These are phyloP conservation scores for Heliconius hortense DNA, from an alignment of 2,888 invertebrate species.

Conservation along the genomic window DNA sequence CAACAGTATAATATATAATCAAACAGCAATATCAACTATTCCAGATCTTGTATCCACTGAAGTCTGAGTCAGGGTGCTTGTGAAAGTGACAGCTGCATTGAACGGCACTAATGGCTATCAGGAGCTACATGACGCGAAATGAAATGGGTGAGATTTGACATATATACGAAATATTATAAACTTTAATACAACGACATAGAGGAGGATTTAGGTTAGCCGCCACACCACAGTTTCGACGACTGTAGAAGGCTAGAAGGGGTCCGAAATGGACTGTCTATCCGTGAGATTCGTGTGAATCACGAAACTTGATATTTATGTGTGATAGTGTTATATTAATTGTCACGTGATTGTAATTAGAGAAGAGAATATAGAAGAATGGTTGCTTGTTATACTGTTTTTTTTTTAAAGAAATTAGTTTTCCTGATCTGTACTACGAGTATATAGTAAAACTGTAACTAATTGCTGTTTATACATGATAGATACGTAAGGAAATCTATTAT, in stretches of 20 bases:
- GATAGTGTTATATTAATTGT: conserved; percentile 20
- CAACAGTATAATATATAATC: conserved; percentile 1
- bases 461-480: no score
- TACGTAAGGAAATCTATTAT: no score
- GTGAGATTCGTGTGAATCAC: conserved; percentile 38
- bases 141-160: conserved; percentile 46
- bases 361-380: not conserved
- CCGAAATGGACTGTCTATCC: conserved; percentile 39
- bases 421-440: no score
- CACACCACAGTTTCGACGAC: conserved; percentile 29
- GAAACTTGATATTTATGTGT: conserved; percentile 35
- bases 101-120: conserved; percentile 59
- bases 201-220: conserved; percentile 24
- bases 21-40: conserved; percentile 22
- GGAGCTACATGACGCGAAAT: conserved; percentile 47
- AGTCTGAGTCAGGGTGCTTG: conserved; percentile 51
- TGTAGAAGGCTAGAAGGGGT: conserved; percentile 35
- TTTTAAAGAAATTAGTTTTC: not conserved
- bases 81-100: conserved; percentile 65
- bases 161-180: conserved; percentile 33
- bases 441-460: no score
- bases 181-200: conserved; percentile 41
- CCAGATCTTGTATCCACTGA: conserved; percentile 41
- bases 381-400: not conserved
- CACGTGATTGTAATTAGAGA: conserved; percentile 11